Evolutionary conservation across 2,888 invertebrate genomes (phyloP).

Genomic region (Clunio marinus): DNA sequence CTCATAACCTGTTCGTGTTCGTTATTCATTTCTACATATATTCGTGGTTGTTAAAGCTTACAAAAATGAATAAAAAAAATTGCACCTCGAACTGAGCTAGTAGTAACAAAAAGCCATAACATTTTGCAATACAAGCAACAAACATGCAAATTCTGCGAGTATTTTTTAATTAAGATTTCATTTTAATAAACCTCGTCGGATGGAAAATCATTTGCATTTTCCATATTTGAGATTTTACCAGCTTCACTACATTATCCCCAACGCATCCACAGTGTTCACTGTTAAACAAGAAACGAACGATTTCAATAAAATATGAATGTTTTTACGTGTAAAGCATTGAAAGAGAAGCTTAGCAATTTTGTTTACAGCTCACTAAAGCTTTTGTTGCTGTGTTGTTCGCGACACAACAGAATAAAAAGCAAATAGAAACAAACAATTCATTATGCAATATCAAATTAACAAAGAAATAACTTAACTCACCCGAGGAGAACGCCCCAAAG

Average conservation of each 20-base stretch:
- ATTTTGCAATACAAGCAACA: no score
- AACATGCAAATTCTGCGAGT: no score
- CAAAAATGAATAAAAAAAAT: no score
- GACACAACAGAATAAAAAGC: background rate
- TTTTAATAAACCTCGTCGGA: constrained; percentile 30
- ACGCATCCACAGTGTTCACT: background rate
- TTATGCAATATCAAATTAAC: constrained; percentile 5
- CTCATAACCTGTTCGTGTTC: constrained; percentile 16
- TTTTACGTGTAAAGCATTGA: constrained; percentile 17
- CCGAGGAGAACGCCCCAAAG: constrained; percentile 57
- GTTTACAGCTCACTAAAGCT: background rate
- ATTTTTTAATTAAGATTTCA: constrained; percentile 37
- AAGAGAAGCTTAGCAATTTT: constrained; percentile 8
- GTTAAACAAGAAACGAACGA: background rate
- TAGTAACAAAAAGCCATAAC: no score
- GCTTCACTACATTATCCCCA: constrained; percentile 16
- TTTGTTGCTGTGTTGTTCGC: background rate
- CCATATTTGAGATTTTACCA: constrained; percentile 10
- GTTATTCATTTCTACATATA: no score
- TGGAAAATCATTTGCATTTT: constrained; percentile 26
- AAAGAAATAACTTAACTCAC: constrained; percentile 45
- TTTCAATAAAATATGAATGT: constrained; percentile 20
- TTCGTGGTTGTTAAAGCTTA: no score
- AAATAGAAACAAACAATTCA: background rate
- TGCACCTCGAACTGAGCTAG: no score